These are phyloP conservation scores for Ornithorhynchus anatinus DNA, from an alignment of 2,113 vertebrate species.

Conservation along the genomic window DNA sequence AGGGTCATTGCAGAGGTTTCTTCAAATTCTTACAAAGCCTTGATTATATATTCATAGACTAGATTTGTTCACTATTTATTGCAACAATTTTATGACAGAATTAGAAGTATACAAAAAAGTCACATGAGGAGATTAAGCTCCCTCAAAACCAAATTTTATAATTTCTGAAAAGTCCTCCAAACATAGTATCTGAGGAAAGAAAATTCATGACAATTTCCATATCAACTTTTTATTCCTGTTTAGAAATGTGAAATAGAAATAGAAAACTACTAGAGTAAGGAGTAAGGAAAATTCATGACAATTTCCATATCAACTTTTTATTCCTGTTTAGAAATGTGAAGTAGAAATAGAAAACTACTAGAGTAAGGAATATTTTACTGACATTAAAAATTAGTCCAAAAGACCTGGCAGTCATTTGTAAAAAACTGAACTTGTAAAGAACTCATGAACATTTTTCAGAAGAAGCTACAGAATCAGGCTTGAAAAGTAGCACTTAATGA, in stretches of 20 bases:
- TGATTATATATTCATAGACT: neutral
- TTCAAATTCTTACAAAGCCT: neutral
- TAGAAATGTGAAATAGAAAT: no score
- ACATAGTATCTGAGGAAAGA: constrained; percentile 14
- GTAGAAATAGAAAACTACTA: no score
- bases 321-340: neutral
- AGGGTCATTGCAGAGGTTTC: neutral
- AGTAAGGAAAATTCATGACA: constrained; percentile 35
- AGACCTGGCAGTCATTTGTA: constrained; percentile 11
- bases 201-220: constrained; percentile 30
- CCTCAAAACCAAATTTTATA: neutral
- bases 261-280: no score
- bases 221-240: constrained; percentile 11
- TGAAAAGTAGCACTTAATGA: constrained; percentile 3
- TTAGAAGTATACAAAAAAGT: constrained; percentile 16
- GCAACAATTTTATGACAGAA: neutral
- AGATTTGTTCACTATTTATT: neutral
- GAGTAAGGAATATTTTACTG: constrained; percentile 6
- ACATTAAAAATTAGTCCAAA: constrained; percentile 3
- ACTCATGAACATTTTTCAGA: constrained; percentile 25
- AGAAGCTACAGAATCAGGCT: neutral
- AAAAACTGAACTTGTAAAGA: constrained; percentile 34
- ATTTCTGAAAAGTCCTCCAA: constrained; percentile 8
- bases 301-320: constrained; percentile 14
- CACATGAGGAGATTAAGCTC: constrained; percentile 23